Percentiles rank a stretch among this genome's conserved stretches.
Evolutionary conservation across 1,140 invertebrate genomes (phyloP).

Genomic region (Anadara kagoshimensis): DNA sequence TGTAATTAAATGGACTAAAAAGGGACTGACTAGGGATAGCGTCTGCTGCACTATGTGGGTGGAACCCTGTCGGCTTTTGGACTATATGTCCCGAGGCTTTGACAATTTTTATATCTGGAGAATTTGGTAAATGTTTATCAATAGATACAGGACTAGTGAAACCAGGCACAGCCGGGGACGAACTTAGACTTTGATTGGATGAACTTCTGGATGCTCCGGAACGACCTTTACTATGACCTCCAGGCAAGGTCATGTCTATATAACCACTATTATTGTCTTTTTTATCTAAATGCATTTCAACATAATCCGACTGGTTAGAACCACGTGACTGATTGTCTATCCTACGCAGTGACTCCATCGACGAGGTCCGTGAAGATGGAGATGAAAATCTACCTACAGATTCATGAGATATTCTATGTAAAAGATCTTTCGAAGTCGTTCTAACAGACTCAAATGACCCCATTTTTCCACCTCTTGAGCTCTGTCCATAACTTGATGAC

Average conservation of each 20-base stretch:
- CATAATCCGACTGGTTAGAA: conserved; percentile 57
- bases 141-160: conserved; percentile 17
- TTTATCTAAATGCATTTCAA: conserved; percentile 57
- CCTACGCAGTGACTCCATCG: conserved; percentile 59
- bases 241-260: conserved; percentile 60
- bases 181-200: conserved; percentile 43
- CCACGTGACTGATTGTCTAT: conserved; percentile 42
- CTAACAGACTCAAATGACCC: conserved; percentile 54
- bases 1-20: conserved; percentile 24
- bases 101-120: conserved; percentile 38
- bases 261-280: conserved; percentile 46
- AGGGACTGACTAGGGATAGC: conserved; percentile 13
- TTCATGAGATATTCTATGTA: conserved; percentile 49
- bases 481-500: conserved; percentile 69
- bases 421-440: conserved; percentile 50
- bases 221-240: conserved; percentile 26
- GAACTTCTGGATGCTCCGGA: conserved; percentile 39
- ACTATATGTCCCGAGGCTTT: conserved; percentile 47
- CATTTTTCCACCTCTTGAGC: conserved; percentile 45
- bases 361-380: conserved; percentile 55
- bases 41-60: not conserved
- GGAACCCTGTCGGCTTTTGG: conserved; percentile 37
- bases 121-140: not conserved
- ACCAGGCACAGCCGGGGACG: conserved; percentile 38
- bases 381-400: conserved; percentile 58